Evolutionary conservation across 2,797 vertebrate genomes (phyloP).

Genomic region (Silurus lanzhouensis): DNA sequence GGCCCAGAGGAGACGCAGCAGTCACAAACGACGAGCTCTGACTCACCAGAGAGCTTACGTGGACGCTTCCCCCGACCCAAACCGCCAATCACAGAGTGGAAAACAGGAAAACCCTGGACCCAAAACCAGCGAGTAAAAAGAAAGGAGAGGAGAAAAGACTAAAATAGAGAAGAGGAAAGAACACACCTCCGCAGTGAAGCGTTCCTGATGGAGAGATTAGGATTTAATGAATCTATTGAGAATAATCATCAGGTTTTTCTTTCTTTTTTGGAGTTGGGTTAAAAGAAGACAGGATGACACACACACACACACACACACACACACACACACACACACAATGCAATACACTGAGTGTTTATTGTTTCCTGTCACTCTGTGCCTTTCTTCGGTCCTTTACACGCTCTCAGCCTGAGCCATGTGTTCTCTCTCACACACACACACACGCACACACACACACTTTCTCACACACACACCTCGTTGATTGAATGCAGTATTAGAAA

Average conservation of each 20-base stretch:
- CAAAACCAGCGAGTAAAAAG: background rate
- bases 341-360: background rate
- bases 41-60: slow-evolving; percentile 70
- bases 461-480: slow-evolving; percentile 23
- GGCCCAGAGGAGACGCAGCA: slow-evolving; percentile 66
- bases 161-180: slow-evolving; percentile 8
- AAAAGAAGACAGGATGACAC: background rate
- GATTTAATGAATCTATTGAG: background rate
- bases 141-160: slow-evolving; percentile 15
- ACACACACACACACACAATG: background rate
- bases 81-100: slow-evolving; percentile 42
- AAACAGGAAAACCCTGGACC: slow-evolving; percentile 12
- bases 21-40: slow-evolving; percentile 64
- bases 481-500: slow-evolving; percentile 40
- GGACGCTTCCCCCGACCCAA: slow-evolving; percentile 76
- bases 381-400: slow-evolving; percentile 33
- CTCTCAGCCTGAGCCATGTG: slow-evolving; percentile 41
- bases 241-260: background rate
- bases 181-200: background rate
- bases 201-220: slow-evolving; percentile 8
- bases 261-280: background rate
- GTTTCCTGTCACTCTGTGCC: slow-evolving; percentile 39
- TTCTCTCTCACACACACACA: slow-evolving; percentile 7
- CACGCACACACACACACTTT: slow-evolving; percentile 23
- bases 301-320: slow-evolving; percentile 1